Evolutionary conservation across 1,140 invertebrate genomes (phyloP).

Genomic region (Tribolium madens): DNA sequence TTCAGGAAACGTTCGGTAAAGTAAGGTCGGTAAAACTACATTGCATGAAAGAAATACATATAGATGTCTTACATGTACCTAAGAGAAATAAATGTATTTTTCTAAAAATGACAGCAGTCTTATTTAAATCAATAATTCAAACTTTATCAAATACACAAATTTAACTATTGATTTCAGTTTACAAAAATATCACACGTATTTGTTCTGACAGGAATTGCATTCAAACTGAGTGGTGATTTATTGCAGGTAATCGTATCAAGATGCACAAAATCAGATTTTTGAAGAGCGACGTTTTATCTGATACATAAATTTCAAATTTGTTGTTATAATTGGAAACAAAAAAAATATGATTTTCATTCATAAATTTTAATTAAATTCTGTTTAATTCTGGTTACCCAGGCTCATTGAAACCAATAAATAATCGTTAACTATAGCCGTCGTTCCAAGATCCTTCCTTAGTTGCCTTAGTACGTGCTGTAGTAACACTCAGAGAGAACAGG

Average conservation of each 20-base stretch:
- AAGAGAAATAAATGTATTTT: neutral
- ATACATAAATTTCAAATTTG: too few species aligned
- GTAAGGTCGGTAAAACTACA: slow-evolving; percentile 8
- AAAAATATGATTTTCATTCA: neutral
- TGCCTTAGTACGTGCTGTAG: neutral
- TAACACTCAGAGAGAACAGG: neutral
- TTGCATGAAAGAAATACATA: neutral
- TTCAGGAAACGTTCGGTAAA: slow-evolving; percentile 1
- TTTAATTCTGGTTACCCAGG: neutral
- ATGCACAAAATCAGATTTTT: too few species aligned
- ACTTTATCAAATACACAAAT: too few species aligned
- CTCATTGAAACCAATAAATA: neutral
- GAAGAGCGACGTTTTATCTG: too few species aligned
- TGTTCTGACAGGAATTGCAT: too few species aligned
- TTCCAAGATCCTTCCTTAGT: too few species aligned
- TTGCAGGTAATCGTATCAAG: too few species aligned
- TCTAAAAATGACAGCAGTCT: neutral
- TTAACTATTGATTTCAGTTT: too few species aligned
- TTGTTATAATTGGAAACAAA: too few species aligned
- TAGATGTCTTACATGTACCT: neutral
- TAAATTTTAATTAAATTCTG: neutral
- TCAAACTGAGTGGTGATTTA: too few species aligned
- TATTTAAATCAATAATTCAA: neutral
- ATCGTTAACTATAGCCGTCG: neutral
- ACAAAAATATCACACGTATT: too few species aligned